A percentile compares a stretch with the other conserved stretches of the same genome.
These are phyloP conservation scores for Nymphalis polychloros DNA, from an alignment of 2,888 invertebrate species.

Conservation along the genomic window DNA sequence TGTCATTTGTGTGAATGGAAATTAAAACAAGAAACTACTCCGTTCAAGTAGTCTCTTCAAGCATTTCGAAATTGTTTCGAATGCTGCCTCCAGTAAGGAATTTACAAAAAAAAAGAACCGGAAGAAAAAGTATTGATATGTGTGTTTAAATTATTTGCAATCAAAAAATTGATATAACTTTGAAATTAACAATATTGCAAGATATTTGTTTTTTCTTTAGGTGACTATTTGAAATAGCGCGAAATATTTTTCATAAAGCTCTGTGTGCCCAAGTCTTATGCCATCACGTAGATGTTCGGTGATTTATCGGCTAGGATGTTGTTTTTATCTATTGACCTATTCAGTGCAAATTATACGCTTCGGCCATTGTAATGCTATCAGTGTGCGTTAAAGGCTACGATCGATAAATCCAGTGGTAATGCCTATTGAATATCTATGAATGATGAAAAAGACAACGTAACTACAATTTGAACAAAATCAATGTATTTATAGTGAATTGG, in stretches of 20 bases:
- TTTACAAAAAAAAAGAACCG: too few species aligned
- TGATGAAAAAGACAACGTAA: background rate
- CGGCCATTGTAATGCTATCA: slow-evolving; percentile 18
- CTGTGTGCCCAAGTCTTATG: background rate
- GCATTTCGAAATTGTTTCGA: too few species aligned
- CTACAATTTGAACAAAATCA: background rate
- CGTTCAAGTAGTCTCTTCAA: too few species aligned
- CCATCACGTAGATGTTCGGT: slow-evolving; percentile 21
- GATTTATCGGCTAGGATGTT: slow-evolving; percentile 23
- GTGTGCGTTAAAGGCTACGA: slow-evolving; percentile 12
- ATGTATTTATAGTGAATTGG: background rate
- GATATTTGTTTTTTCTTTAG: too few species aligned
- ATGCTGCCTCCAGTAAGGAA: too few species aligned
- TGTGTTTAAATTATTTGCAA: too few species aligned
- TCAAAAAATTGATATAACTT: too few species aligned
- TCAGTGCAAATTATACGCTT: slow-evolving; percentile 24
- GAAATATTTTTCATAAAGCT: background rate
- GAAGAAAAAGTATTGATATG: too few species aligned
- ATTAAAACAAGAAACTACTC: too few species aligned
- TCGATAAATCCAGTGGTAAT: slow-evolving; percentile 14
- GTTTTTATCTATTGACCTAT: slow-evolving; percentile 17
- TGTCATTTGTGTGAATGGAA: too few species aligned
- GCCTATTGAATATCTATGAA: slow-evolving; percentile 20
- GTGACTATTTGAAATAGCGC: background rate
- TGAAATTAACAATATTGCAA: too few species aligned